Evolutionary conservation across 2,113 vertebrate genomes (phyloP).

Genomic region (Engystomops pustulosus): DNA sequence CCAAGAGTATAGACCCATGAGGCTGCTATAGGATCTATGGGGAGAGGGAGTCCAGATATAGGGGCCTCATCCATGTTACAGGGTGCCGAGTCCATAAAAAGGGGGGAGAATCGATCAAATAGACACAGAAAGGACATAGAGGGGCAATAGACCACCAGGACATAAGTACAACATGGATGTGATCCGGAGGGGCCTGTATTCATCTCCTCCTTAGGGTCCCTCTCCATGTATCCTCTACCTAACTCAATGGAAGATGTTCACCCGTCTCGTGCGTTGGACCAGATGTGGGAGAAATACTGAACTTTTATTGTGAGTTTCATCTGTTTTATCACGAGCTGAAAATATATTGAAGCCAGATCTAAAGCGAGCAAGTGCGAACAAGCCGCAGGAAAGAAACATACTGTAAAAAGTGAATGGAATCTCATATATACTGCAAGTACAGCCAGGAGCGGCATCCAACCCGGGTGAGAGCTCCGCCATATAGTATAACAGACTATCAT

Average conservation of each 20-base stretch:
- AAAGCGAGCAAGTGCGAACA: slow-evolving; percentile 16
- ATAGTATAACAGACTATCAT: neutral
- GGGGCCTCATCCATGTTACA: too few species aligned
- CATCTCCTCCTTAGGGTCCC: neutral
- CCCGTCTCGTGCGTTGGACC: neutral
- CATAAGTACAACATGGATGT: too few species aligned
- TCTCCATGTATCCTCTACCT: neutral
- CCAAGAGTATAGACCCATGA: too few species aligned
- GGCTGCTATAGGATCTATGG: too few species aligned
- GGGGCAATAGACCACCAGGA: too few species aligned
- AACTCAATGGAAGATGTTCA: neutral
- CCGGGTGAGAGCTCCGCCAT: neutral
- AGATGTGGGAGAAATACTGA: neutral
- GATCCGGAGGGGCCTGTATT: neutral
- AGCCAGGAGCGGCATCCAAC: neutral
- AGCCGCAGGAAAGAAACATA: slow-evolving; percentile 4
- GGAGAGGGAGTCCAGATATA: too few species aligned
- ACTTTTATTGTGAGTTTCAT: neutral
- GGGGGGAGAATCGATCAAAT: neutral
- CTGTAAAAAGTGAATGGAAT: slow-evolving; percentile 5
- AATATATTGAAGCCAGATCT: slow-evolving; percentile 7
- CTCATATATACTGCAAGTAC: neutral
- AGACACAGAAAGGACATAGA: neutral
- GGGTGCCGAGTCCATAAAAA: neutral
- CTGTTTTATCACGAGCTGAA: slow-evolving; percentile 7